Conservation (phyloP, 2,113 vertebrate species). For the Lophura nycthemera region DNA sequence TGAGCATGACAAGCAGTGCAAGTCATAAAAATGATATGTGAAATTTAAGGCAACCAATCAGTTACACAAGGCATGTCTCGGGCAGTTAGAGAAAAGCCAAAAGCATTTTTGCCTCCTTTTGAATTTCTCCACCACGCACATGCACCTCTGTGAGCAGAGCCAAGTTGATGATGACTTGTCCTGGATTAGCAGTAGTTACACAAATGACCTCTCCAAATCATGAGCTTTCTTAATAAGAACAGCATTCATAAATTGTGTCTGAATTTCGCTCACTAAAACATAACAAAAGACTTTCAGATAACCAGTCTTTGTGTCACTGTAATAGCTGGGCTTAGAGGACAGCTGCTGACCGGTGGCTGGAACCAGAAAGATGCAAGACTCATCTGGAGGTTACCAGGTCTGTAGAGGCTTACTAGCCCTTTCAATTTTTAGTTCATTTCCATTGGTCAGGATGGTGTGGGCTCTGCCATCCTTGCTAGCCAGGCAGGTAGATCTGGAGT, state of each 20-base stretch:
- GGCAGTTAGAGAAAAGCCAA: neutral
- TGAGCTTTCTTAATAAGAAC: neutral
- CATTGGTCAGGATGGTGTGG: neutral
- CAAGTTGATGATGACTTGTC: neutral
- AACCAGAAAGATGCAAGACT: neutral
- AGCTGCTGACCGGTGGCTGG: neutral
- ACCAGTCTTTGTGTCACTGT: neutral
- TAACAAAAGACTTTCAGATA: neutral
- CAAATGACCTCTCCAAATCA: neutral
- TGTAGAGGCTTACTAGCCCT: neutral
- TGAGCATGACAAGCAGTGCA: neutral
- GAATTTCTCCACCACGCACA: neutral
- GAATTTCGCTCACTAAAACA: neutral
- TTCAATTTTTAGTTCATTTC: neutral
- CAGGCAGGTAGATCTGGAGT: neutral
- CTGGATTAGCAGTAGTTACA: neutral
- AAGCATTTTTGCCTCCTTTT: neutral
- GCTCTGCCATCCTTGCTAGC: neutral
- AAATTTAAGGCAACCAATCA: neutral
- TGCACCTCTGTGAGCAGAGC: neutral
- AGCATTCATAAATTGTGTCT: fast-evolving
- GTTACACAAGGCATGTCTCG: neutral
- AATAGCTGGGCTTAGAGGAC: fast-evolving
- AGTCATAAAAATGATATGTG: neutral
- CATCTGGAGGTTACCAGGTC: neutral